phyloP scores from a whole-genome alignment of 2,797 vertebrate genomes.

The Sparus aurata region DNA sequence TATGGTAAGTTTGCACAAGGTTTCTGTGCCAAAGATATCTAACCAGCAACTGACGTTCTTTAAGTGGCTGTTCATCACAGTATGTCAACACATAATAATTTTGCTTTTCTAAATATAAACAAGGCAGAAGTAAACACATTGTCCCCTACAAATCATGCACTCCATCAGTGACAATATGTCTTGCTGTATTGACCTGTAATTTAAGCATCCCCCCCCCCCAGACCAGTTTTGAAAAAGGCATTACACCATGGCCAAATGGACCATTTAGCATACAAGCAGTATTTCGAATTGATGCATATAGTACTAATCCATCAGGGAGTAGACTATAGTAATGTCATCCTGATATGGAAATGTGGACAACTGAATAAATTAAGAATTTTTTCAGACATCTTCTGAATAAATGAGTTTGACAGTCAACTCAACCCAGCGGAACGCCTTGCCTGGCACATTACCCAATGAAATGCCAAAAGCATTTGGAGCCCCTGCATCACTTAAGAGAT shows the following conservation, averaged over 20 bases:
- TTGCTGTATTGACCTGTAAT: conserved; percentile 49
- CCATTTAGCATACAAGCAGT: conserved; percentile 9
- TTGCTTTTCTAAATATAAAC: conserved; percentile 60
- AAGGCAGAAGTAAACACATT: conserved; percentile 56
- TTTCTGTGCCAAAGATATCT: conserved; percentile 56
- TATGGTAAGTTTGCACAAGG: conserved; percentile 27
- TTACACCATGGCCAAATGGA: conserved; percentile 37
- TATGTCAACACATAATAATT: conserved; percentile 42
- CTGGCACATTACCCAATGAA: background rate
- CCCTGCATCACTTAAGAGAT: background rate
- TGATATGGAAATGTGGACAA: conserved; percentile 7
- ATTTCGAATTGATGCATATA: conserved; percentile 26
- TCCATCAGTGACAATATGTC: conserved; percentile 62
- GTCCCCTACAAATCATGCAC: conserved; percentile 59
- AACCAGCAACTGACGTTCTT: conserved; percentile 31
- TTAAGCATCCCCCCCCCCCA: conserved; percentile 24
- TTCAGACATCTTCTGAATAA: background rate
- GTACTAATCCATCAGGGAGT: conserved; percentile 1
- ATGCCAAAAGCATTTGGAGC: background rate
- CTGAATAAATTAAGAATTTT: conserved; percentile 16
- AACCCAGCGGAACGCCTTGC: background rate
- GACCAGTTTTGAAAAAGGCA: conserved; percentile 33
- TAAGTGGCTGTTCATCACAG: conserved; percentile 73
- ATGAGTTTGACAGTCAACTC: background rate
- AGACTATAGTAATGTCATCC: background rate